Base-by-base conservation (phyloP, 92 coral and sea anemone species). In the Paramuricea clavata region DNA sequence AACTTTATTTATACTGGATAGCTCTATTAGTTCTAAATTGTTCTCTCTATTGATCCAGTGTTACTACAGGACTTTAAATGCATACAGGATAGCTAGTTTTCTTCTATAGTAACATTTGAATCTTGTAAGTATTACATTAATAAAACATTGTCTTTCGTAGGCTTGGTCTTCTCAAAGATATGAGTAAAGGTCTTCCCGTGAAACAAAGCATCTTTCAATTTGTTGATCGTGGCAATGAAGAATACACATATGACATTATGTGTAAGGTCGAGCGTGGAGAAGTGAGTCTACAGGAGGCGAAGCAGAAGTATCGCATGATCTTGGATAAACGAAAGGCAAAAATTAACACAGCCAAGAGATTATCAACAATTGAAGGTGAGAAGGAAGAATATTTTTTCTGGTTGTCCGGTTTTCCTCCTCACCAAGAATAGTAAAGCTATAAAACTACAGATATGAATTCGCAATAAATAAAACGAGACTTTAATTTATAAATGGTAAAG, bases 161-260 rank as follows among this genome's bases (percentile, higher is more conserved):
- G 35, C 84, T 79, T 36, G 84, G 84, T 6, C 73, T 79, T 1
- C 23, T 79, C 49, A 79, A 79, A 30, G 84, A 79, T 27, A 79
- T 79, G 84, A 79, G 71, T 16, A 79, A 79, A 79, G 84, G 84
- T 32, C 73, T 79, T 59, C 84, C 84, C 1, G 84, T 79, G 50
- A 79, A 79, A 39, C 84, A 79, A 57, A 79, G 84, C 35, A 79
- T 79, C 7, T 79, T 79, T 61, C 84, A 79, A 34, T 79, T 79
- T 61, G 84, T 79, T 22, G 84, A 79, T 17, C 84, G 84, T 41
- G 84, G 84, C 17, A 79, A 79, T 34, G 84, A 79, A 25, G 84
- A 79, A 12, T 79, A 79, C 73, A 79, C 84, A 1, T 79, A 17
- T 61, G 84, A 79, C 28, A 79, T 79, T 16, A 79, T 79, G 84